Evolutionary conservation across 2,888 invertebrate species (phyloP), one percentile per base, ranked within the genome.

Genomic region (Colostygia pectinataria): DNA sequence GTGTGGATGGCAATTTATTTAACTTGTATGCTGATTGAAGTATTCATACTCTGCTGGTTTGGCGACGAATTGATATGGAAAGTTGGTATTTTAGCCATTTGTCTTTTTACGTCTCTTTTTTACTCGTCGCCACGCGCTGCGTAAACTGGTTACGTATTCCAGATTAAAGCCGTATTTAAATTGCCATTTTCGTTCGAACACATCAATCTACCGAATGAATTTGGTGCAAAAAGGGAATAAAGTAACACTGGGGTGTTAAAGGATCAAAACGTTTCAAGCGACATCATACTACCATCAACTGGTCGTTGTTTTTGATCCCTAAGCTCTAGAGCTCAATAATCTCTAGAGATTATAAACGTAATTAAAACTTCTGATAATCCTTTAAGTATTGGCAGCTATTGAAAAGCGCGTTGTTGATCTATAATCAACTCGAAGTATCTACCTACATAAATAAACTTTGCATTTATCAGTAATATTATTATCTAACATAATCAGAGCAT

Each of bases 21-120:
- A 55, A 81, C 86, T 39, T 90, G 90, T 61, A 91, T 91, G 90
- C 72, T 90, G 64, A 77, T 83, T 57, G 90, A 90, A 68, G 87
- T 91, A 29, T 90, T 89, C 65, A 90, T 90, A 67, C 68, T 87
- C 37, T 91, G 90, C 67, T 90, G 90, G 90, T 91, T 85, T 57
- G 90, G 90, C 31, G 81, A 91, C 63, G 88, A 87, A 65, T 74
- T 91, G 51, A 90, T 90, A 65, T 80, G 82, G 74, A 88, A 89
- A 83, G 90, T 88, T 62, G 36, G 61, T 65, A 55, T 28, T 46
- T 32, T 34, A 50, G 32, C 38, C 52, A 44, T 57, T 55, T 53
- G 39, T 53, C 53, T 53, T 53, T 47, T 33, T 36, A 39, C 33
- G 20, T 28, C 13, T 38, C 12, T 18, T 34, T 51, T 48, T 53